Base-by-base conservation (phyloP, 2,113 vertebrate species). In the Amphiprion percula region DNA sequence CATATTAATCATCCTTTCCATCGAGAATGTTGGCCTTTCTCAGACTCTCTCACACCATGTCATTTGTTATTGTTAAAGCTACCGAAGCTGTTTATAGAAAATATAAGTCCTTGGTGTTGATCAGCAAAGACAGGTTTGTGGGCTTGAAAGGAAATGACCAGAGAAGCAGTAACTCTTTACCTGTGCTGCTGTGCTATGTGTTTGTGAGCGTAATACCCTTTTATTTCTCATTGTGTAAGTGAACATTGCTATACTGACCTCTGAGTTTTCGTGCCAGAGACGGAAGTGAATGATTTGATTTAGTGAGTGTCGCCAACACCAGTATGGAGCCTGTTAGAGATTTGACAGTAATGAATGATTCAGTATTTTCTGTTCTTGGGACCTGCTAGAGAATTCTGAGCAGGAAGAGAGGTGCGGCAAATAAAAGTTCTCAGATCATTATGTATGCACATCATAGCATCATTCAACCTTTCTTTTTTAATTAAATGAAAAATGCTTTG, bases 371-470 rank as follows among this genome's bases (percentile, higher is more conserved):
- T 76, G 65, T 82, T 85, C 56, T 69, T 47, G 59, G 55, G 77
- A 89, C 23, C 58, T 66, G 71, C 23, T 60, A 63, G 58, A 81
- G 67, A 76, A 85, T 87, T 83, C 74, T 84, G 53, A 78, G 68
- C 37, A 54, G 62, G 66, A 70, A 65, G 53, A 81, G 82, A 88
- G 74, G 79, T 87, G 81, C 21, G 84, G 84, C 71, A 75, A 93
- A 94, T 93, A 93, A 93, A 94, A 77, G 49, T 87, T 87, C 63
- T 83, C 87, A 77, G 21, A 82, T 89, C 76, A 86, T 76, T 64
- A 79, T 79, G 56, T 71, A 74, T 52, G 74, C 24, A 50, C 12
- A 41, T 66, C 33, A 10, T 33, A 66, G 55, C 23, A 47, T 77
- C 58, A 56, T 66, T 70, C 30, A 67, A 2, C 28, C 23, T 47